Base-by-base conservation (phyloP, 2,797 vertebrate species). In the Tadarida brasiliensis region DNA sequence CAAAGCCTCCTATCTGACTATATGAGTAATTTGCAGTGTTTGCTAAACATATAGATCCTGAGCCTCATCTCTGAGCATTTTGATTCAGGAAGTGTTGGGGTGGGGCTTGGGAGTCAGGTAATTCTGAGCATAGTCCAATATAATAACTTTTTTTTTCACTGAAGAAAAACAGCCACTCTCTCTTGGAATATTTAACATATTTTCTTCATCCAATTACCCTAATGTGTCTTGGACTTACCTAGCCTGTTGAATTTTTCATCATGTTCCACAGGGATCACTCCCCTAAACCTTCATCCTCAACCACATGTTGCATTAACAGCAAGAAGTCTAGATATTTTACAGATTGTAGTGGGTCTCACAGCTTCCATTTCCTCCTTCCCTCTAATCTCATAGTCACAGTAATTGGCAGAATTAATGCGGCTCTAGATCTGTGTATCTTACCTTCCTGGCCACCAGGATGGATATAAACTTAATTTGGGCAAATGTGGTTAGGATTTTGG, bases 381-480 rank as follows among this genome's bases (percentile, higher is more conserved):
- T n/a, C 65, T 83, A 71, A 86, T 57, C 5, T 77, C 57, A 57
- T 5, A 44, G 44, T 87, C 51, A 85, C 17, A 65, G 74, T 10
- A 74, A 77, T 88, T 19, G 35, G 5, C 49, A 83, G 39, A 24
- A 68, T 7, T 85, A 59, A 71, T 11, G 39, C 39, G 7, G 39
- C 39, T 4, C 17, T 56, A 90, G 56, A 84, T 84, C 78, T 89
- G 39, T 89, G 12, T 5, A 15, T 67, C 14, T 11, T 74, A 51
- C 39, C 35, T 81, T 49, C n/a, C 80, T 80, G 59, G 35, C 14
- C 65, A 91, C 35, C 80, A 30, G 51, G 33, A 68, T 85, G 11
- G 30, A 81, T 71, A 85, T n/a, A 26, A 81, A 91, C 33, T 93
- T 88, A 95, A 90, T 90, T 71, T 94, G 67, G 39, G 24, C 26